Base-by-base conservation (phyloP, 2,113 vertebrate species). In the Gulo gulo region DNA sequence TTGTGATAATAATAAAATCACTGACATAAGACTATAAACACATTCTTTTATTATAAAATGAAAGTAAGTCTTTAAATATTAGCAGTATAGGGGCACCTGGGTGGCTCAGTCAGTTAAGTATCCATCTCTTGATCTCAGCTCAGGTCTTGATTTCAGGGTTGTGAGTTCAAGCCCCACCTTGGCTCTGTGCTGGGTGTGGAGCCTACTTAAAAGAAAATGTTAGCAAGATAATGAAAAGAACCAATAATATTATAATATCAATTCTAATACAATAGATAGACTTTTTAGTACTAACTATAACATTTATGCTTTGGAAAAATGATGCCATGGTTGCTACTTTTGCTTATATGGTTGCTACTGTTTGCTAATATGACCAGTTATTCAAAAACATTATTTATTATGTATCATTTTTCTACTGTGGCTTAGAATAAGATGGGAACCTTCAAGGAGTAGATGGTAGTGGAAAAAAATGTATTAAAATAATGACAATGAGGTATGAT, bases 1-100 rank as follows among this genome's bases (percentile, higher is more conserved):
- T 63, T 0, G 26, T 97, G 90, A 96, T 98, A 95, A 98, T 97
- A 97, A 97, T 96, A 95, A 95, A 85, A 85, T 97, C 87, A 95
- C 59, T 94, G 92, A 79, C 83, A 81, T n/a, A n/a, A 97, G 55
- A 96, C 95, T 79, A 69, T 78, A 95, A 97, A 94, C 69, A 87
- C 6, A 39, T 97, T 93, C 57, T 97, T 59, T 80, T 97, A 59
- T 74, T 50, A 69, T 8, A 91, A 92, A 94, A 94, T 36, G 61
- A 90, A 97, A 45, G 36, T 79, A 4, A 93, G 83, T n/a, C 91
- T 86, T 93, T 95, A 85, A 94, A 65, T 91, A 21, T 79, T 86
- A 86, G n/a, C 86, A 94, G 90, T 36, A 36, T 96, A 95, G 34
- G 67, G 18, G 67, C 8, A 16, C 34, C 34, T 20, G n/a, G 18